Percentiles rank a stretch among this genome's conserved stretches.
Conservation (phyloP, 2,888 invertebrate species). For the Pherbina coryleti region DNA sequence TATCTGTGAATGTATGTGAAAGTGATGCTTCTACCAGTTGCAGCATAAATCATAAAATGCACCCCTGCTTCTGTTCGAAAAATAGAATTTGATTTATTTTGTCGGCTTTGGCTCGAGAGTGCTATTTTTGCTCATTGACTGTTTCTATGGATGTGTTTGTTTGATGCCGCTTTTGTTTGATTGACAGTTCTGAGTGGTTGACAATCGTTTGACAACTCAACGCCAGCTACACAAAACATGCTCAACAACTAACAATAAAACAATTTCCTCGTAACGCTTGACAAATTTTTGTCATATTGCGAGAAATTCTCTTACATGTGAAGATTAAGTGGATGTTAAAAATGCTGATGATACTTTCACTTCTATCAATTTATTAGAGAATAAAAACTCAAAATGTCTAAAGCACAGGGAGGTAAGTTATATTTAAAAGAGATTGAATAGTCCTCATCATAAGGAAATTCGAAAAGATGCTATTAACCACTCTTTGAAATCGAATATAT, state of each 20-base stretch:
- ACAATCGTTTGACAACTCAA: conserved; percentile 67
- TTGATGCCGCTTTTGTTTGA: conserved; percentile 56
- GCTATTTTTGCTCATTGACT: conserved; percentile 1
- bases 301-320: neutral
- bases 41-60: conserved; percentile 39
- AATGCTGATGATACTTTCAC: no score
- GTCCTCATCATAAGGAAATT: no score
- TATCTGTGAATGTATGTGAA: conserved; percentile 34
- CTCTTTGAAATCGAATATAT: no score
- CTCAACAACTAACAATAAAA: conserved; percentile 48
- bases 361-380: no score
- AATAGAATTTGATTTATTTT: conserved; percentile 33
- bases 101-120: neutral
- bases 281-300: conserved; percentile 61
- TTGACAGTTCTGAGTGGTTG: conserved; percentile 69
- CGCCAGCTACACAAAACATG: conserved; percentile 38
- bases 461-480: no score
- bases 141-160: conserved; percentile 20
- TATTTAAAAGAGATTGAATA: no score
- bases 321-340: conserved; percentile 5
- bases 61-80: conserved; percentile 20
- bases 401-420: neutral
- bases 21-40: conserved; percentile 35
- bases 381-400: neutral
- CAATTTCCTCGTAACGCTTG: conserved; percentile 65